These are phyloP conservation scores for Corydoras maculifer DNA, from an alignment of 2,113 vertebrate species.

Conservation along the genomic window DNA sequence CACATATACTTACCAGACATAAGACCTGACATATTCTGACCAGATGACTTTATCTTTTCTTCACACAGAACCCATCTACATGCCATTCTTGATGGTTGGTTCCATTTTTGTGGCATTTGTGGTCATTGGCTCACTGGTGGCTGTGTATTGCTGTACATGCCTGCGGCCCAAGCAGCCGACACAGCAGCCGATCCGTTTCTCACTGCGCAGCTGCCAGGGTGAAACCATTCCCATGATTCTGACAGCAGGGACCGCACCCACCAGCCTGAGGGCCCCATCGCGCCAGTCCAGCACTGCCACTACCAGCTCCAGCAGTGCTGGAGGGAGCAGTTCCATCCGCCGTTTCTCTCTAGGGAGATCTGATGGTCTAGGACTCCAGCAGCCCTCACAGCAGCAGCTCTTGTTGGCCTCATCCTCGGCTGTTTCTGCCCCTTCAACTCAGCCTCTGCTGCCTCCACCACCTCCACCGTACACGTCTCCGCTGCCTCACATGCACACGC, in stretches of 20 bases:
- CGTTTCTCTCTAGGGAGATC: constrained; percentile 79
- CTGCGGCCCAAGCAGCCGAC: constrained; percentile 87
- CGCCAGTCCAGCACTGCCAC: constrained; percentile 89
- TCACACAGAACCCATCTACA: constrained; percentile 83
- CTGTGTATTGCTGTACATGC: constrained; percentile 94
- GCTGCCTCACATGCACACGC: constrained; percentile 55
- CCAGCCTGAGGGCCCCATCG: constrained; percentile 78
- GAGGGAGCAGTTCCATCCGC: constrained; percentile 72
- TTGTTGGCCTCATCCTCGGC: constrained; percentile 48
- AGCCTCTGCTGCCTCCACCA: constrained; percentile 56
- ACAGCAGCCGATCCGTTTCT: constrained; percentile 85
- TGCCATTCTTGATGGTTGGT: constrained; percentile 94
- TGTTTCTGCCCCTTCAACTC: constrained; percentile 41
- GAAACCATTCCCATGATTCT: constrained; percentile 98
- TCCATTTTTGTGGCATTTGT: constrained; percentile 95
- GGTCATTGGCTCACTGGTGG: constrained; percentile 86
- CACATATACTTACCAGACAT: not conserved
- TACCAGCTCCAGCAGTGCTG: constrained; percentile 82
- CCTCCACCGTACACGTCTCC: constrained; percentile 80
- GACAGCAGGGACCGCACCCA: constrained; percentile 64
- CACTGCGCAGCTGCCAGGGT: constrained; percentile 85
- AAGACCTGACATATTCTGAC: not conserved
- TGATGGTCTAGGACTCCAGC: constrained; percentile 60
- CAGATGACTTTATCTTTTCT: not conserved
- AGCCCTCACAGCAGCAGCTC: constrained; percentile 33